Conservation (phyloP, 2,797 vertebrate genomes). For the Pseudomugil tenellus region DNA sequence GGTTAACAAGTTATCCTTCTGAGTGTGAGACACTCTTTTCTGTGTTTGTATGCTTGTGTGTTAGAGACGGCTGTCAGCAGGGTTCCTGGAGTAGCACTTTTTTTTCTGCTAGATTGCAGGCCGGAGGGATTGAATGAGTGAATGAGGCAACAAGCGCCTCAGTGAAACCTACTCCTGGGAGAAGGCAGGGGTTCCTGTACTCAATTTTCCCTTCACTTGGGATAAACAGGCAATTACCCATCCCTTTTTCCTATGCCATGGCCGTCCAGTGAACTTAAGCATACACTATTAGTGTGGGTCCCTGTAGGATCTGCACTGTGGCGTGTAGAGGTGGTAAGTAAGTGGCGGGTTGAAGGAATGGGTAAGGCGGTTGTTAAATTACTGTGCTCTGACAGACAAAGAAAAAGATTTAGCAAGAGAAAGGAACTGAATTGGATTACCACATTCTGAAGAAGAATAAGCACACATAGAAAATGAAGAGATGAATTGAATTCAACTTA, state of each 20-base stretch:
- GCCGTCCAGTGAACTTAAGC: conserved; percentile 92
- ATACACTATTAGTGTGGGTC: conserved; percentile 93
- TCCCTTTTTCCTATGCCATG: conserved; percentile 92
- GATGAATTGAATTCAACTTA: conserved; percentile 55
- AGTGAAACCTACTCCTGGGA: conserved; percentile 77
- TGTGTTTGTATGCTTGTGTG: conserved; percentile 64
- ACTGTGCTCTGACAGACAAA: conserved; percentile 67
- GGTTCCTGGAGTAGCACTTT: conserved; percentile 73
- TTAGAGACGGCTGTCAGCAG: conserved; percentile 79
- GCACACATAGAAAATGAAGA: conserved; percentile 44
- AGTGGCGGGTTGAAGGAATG: conserved; percentile 72
- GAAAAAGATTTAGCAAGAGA: conserved; percentile 43
- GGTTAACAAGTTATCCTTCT: conserved; percentile 82
- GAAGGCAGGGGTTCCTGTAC: conserved; percentile 83
- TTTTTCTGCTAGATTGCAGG: conserved; percentile 68
- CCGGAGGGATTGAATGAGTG: conserved; percentile 87
- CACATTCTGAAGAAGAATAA: conserved; percentile 54
- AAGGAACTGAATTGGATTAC: conserved; percentile 56
- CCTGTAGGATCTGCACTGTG: conserved; percentile 88
- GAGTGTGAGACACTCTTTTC: conserved; percentile 41
- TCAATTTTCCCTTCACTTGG: conserved; percentile 89
- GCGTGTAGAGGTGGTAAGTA: conserved; percentile 84
- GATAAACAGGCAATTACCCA: conserved; percentile 97
- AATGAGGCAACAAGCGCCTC: conserved; percentile 73
- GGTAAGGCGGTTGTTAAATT: conserved; percentile 68